Percentiles rank a stretch among this genome's conserved stretches.
phyloP scores from a whole-genome alignment of 2,888 invertebrate genomes.

The Cantharis rufa region DNA sequence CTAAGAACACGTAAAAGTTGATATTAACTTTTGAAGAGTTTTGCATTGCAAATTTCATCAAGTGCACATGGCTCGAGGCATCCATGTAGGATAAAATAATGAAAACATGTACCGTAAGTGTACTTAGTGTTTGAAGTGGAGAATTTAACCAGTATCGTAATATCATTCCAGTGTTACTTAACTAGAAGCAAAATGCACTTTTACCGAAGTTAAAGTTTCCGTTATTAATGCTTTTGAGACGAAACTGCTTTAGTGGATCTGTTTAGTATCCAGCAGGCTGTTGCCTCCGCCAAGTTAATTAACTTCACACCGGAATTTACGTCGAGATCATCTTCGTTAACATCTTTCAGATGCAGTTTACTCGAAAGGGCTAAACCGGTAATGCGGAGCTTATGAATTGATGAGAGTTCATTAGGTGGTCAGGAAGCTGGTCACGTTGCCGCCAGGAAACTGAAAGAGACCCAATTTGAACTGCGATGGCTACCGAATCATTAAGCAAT shows the following conservation, averaged over 20 bases:
- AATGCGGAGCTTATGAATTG: slow-evolving; percentile 31
- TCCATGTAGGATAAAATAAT: not conserved
- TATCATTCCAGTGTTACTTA: not conserved
- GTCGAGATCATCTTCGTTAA: slow-evolving; percentile 26
- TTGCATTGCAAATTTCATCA: slow-evolving; percentile 5
- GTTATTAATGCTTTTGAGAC: slow-evolving; percentile 6
- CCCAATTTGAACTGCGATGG: slow-evolving; percentile 5
- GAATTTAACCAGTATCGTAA: not conserved
- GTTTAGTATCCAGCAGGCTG: slow-evolving; percentile 9
- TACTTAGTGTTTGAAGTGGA: not conserved
- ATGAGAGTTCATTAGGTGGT: slow-evolving; percentile 29
- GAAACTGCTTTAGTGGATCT: not conserved
- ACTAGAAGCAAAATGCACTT: slow-evolving; percentile 6
- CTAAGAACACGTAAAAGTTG: not conserved
- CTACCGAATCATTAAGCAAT: not conserved
- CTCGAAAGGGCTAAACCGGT: slow-evolving; percentile 19
- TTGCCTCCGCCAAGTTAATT: slow-evolving; percentile 18
- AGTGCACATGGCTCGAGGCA: not conserved
- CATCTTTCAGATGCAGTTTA: slow-evolving; percentile 16
- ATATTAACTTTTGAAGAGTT: slow-evolving; percentile 2
- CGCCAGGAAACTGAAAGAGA: slow-evolving; percentile 6
- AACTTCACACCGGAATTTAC: slow-evolving; percentile 18
- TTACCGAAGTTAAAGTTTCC: not conserved
- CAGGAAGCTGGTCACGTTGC: slow-evolving; percentile 27
- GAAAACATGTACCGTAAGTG: not conserved